phyloP scores from a whole-genome alignment of 2,113 vertebrate species.

The Pleuronectes platessa region DNA sequence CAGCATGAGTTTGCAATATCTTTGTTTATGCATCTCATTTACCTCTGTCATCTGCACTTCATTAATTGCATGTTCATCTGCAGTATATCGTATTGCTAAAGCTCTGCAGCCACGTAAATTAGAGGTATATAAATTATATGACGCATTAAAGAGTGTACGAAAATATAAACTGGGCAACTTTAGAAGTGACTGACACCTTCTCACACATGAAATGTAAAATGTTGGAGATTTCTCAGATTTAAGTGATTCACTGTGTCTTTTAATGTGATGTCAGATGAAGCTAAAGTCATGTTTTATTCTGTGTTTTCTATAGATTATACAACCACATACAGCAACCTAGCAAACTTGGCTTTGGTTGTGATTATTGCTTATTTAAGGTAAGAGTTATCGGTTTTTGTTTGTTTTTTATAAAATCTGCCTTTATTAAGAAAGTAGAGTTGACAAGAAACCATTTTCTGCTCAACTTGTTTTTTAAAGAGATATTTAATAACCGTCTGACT shows the following conservation, averaged over 20 bases:
- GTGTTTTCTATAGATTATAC: constrained; percentile 81
- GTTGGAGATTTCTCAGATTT: background rate
- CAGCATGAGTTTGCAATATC: background rate
- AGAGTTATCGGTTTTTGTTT: background rate
- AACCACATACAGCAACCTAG: constrained; percentile 89
- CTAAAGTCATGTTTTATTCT: constrained; percentile 1
- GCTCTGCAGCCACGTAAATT: background rate
- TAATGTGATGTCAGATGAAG: background rate
- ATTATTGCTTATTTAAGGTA: constrained; percentile 89
- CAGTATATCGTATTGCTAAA: background rate
- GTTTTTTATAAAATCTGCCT: no score
- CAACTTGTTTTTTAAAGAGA: background rate
- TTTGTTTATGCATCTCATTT: background rate
- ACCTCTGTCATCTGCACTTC: background rate
- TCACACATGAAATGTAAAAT: no score
- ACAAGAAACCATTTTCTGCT: background rate
- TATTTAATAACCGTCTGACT: background rate
- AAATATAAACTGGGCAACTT: background rate
- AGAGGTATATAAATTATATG: no score
- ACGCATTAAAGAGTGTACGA: background rate
- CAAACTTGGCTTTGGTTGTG: constrained; percentile 84
- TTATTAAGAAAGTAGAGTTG: no score
- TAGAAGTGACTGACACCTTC: background rate
- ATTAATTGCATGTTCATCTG: no score
- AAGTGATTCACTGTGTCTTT: background rate